Evolutionary conservation across 2,888 invertebrate species (phyloP), one percentile per base, ranked within the genome.

Genomic region (Dryomyza anilis): DNA sequence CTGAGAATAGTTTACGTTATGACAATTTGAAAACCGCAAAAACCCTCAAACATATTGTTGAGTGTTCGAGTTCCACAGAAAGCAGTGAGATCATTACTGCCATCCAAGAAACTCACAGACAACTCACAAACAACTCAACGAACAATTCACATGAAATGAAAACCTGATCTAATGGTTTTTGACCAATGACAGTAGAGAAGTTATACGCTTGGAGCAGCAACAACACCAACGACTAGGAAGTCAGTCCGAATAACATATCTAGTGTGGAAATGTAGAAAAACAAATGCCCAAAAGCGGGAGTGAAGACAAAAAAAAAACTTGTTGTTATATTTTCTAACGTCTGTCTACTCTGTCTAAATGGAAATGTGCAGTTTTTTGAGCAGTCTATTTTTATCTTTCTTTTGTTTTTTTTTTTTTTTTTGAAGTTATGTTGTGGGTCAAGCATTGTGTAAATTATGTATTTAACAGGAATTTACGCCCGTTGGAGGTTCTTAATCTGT

Each of bases 131-230:
- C 27, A 19, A 48, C 7, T 21, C 23, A 46, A 46, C n/a, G 21
- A 16, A 23, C 4, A 2, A 23, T 43, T 43, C 43, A 43, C 43
- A 43, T 43, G 16, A 16, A 43, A 43, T 19, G 43, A 25, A 53
- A 59, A 59, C 10, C 50, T 55, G 63, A 39, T 55, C 45, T 55
- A 58, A 48, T 58, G 39, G n/a, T 27, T 46, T 12, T 16, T 59
- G 55, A 63, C 63, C 59, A 29, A n/a, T n/a, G n/a, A n/a, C n/a
- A n/a, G n/a, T n/a, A n/a, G n/a, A n/a, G n/a, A n/a, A n/a, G n/a
- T n/a, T n/a, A n/a, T n/a, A n/a, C n/a, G n/a, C n/a, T n/a, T n/a
- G n/a, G n/a, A n/a, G n/a, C n/a, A n/a, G n/a, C 29, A 55, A 16
- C n/a, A 55, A 8, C n/a, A 55, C 2, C 10, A 16, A 55, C 7